These are phyloP conservation scores for Heterochromis multidens DNA, from an alignment of 2,113 vertebrate species.

Conservation along the genomic window DNA sequence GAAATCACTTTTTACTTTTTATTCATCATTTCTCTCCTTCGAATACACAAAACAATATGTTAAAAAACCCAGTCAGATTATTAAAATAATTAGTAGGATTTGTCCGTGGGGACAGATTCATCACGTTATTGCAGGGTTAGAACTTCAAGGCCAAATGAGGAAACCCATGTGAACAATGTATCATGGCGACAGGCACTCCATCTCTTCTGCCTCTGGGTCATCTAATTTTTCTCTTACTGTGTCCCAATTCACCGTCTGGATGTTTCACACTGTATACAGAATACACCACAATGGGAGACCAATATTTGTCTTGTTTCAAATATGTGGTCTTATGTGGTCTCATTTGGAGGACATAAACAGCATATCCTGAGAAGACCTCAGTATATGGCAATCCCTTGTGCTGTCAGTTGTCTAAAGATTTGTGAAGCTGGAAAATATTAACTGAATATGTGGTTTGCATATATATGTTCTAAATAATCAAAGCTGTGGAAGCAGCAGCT, in stretches of 20 bases:
- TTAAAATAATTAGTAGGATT: background rate
- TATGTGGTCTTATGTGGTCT: background rate
- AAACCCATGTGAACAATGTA: constrained; percentile 5
- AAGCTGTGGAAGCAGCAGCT: background rate
- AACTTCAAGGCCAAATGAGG: background rate
- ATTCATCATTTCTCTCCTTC: background rate
- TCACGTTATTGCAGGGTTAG: background rate
- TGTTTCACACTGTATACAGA: background rate
- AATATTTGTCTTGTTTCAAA: background rate
- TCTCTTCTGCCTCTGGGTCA: constrained; percentile 24
- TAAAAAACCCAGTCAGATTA: background rate
- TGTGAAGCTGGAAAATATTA: background rate
- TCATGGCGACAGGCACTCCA: constrained; percentile 25
- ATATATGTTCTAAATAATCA: background rate
- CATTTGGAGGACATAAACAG: background rate
- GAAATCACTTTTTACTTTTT: background rate
- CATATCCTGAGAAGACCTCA: background rate
- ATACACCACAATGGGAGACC: background rate
- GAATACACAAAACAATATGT: background rate
- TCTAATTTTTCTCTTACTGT: constrained; percentile 20
- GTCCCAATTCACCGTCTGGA: background rate
- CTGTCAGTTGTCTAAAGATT: background rate
- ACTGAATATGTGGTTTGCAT: background rate
- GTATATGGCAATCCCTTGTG: background rate
- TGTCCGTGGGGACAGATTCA: background rate